A percentile compares a stretch with the other conserved stretches of the same genome.
phyloP scores from a whole-genome alignment of 2,113 vertebrate genomes.

The Podarcis cretensis region DNA sequence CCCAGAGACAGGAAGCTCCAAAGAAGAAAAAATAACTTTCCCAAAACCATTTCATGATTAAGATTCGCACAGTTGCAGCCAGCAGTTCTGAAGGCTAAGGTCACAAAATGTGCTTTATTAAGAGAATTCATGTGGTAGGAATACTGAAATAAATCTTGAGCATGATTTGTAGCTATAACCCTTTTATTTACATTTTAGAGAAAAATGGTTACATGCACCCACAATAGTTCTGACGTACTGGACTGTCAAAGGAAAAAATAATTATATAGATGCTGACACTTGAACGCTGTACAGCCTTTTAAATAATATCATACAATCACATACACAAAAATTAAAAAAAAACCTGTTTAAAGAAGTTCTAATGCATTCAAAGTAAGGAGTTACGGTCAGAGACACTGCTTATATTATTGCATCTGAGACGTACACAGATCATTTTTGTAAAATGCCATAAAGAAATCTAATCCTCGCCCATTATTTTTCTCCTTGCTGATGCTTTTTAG shows the following conservation, averaged over 20 bases:
- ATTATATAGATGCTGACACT: neutral
- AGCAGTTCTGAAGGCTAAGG: neutral
- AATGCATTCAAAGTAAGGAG: neutral
- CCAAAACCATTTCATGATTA: conserved; percentile 6
- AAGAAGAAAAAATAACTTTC: conserved; percentile 30
- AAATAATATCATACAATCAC: neutral
- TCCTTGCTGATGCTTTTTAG: conserved; percentile 57
- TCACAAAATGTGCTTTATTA: neutral
- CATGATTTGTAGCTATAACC: neutral
- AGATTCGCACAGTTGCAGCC: neutral
- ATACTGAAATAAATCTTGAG: neutral
- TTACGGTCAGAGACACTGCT: neutral
- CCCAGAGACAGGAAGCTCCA: conserved; percentile 76
- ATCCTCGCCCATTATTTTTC: conserved; percentile 70
- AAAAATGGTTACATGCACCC: neutral
- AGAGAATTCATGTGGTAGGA: neutral
- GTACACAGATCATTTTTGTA: neutral
- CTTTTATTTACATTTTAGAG: neutral
- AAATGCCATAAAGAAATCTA: neutral
- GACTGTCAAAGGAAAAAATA: neutral
- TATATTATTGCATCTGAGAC: neutral
- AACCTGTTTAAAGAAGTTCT: neutral
- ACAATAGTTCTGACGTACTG: neutral
- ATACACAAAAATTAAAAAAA: neutral
- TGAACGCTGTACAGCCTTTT: neutral